phyloP scores from a whole-genome alignment of 2,888 invertebrate species.

The Rhimphoctona megacephalus region DNA sequence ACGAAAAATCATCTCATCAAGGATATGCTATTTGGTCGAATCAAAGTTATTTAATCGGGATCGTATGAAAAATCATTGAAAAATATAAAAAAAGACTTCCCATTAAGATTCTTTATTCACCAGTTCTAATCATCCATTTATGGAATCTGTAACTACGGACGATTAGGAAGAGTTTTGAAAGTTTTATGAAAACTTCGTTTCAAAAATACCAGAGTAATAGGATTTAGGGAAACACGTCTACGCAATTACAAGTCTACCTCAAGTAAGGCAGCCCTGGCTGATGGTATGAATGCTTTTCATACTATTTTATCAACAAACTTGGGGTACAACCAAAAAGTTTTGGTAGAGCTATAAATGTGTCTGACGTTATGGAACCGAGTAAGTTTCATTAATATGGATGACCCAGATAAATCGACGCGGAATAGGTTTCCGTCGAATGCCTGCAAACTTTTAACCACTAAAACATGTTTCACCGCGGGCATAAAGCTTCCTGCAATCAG shows the following conservation, averaged over 20 bases:
- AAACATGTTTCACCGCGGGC: slow-evolving; percentile 20
- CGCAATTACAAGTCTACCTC: slow-evolving; percentile 14
- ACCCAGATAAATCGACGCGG: slow-evolving; percentile 20
- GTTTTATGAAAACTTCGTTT: not conserved
- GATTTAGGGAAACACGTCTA: slow-evolving; percentile 16
- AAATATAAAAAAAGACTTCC: not conserved
- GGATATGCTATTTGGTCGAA: not conserved
- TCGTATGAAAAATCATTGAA: not conserved
- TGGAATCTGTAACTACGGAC: not conserved
- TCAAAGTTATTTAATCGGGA: not conserved
- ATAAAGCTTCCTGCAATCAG: slow-evolving; percentile 10
- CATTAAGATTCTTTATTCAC: not conserved
- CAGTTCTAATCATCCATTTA: slow-evolving; percentile 1
- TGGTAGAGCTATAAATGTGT: slow-evolving; percentile 29
- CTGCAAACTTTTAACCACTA: slow-evolving; percentile 24
- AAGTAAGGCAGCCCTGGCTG: slow-evolving; percentile 1
- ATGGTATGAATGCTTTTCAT: slow-evolving; percentile 14
- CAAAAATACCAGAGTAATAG: not conserved
- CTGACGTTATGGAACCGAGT: slow-evolving; percentile 24
- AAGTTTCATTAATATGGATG: slow-evolving; percentile 38
- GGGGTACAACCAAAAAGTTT: slow-evolving; percentile 25
- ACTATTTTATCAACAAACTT: slow-evolving; percentile 24
- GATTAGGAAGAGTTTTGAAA: slow-evolving; percentile 1
- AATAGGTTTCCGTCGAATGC: slow-evolving; percentile 30
- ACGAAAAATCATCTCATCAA: not conserved